Evolutionary conservation across 1,140 invertebrate genomes (phyloP), one percentile per base, ranked within the genome.

Genomic region (Idris sp.): DNA sequence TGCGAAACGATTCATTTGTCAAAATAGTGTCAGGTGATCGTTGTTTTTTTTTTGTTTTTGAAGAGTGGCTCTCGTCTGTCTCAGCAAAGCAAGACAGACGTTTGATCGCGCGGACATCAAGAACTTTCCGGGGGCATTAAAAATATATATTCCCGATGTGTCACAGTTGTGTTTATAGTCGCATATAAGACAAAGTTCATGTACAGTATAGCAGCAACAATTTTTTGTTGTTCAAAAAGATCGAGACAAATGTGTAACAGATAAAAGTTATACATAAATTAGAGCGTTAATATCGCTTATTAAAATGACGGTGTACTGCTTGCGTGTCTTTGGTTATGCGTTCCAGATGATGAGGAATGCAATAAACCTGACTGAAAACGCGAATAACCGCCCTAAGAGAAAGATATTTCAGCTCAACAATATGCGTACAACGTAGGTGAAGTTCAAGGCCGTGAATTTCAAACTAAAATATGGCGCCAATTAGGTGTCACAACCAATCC

Each of bases 21-120:
- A 74, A 74, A 74, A 74, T 74, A 74, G 56, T 68, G 71, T 74
- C 62, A 74, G 71, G 71, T 74, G 62, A 74, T 74, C 62, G 48
- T 74, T 56, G 61, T 61, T 62, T 76, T n/a, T n/a, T n/a, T n/a
- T 56, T 67, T 67, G 49, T 76, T 76, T 68, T 56, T 48, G 62
- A 72, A 76, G 62, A 72, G 61, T 76, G 74, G 74, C 38, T 76
- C 48, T 69, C 58, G 74, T 71, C 74, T 54, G 62, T 59, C 40
- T 56, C 25, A 31, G 51, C 48, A 9, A 14, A 36, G 33, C 11
- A 36, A 72, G 69, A 64, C 59, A 73, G 58, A 75, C 64, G 64
- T 75, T 75, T 75, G 65, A 75, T 75, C 73, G 73, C 51, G 35
- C 51, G 64, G 72, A 58, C 58, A 62, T 61, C 62, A 61, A 62